Evolutionary conservation across 2,797 vertebrate species (phyloP).

Genomic region (Pangasius mekongensis): DNA sequence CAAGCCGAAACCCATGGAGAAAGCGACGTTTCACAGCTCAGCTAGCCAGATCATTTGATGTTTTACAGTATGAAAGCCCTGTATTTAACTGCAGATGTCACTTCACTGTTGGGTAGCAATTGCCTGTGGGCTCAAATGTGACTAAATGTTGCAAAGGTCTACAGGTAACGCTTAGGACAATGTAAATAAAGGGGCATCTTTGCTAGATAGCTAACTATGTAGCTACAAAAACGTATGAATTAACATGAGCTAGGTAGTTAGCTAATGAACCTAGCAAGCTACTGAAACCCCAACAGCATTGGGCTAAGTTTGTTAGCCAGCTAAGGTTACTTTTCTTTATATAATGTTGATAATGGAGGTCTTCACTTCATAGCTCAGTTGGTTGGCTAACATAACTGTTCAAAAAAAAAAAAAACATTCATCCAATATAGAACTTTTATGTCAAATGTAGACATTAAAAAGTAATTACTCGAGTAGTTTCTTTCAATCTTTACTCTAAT

Average conservation of each 20-base stretch:
- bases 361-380: background rate
- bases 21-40: background rate
- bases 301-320: background rate
- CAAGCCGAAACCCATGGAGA: background rate
- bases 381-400: background rate
- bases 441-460: background rate
- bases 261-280: background rate
- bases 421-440: background rate
- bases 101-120: background rate
- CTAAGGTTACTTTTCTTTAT: background rate
- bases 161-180: background rate
- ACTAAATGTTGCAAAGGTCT: background rate
- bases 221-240: background rate
- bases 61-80: background rate
- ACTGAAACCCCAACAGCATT: background rate
- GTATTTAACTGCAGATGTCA: background rate
- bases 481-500: background rate
- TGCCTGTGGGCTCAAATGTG: background rate
- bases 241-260: background rate
- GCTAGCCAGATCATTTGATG: background rate
- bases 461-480: background rate
- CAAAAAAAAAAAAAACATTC: background rate
- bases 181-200: background rate
- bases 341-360: background rate
- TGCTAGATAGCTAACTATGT: no score